Evolutionary conservation across 2,888 invertebrate species (phyloP).

Genomic region (Drosophila lacicola): DNA sequence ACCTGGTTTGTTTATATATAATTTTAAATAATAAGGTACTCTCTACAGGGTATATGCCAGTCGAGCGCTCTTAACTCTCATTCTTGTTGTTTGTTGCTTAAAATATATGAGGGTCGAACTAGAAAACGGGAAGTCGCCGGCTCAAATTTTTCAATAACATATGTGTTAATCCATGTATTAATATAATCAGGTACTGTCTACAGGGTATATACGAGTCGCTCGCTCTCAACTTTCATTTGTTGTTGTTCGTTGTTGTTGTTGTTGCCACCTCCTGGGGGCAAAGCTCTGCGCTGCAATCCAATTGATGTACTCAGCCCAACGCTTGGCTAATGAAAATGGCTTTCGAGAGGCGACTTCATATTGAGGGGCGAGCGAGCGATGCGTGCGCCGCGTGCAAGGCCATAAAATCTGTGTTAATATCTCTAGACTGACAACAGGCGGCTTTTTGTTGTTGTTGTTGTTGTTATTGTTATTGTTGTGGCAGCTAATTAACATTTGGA

Average conservation of each 20-base stretch:
- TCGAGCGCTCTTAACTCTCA: no score
- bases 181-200: not conserved
- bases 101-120: no score
- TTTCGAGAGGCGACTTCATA: conserved; percentile 21
- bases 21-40: no score
- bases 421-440: conserved; percentile 35
- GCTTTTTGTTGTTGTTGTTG: conserved; percentile 6
- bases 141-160: no score
- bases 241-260: not conserved
- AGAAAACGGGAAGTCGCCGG: no score
- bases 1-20: no score
- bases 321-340: conserved; percentile 54
- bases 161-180: no score
- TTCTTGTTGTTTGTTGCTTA: no score
- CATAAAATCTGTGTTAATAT: conserved; percentile 72
- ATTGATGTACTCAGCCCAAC: conserved; percentile 27
- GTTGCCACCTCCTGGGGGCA: conserved; percentile 14
- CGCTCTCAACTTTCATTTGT: not conserved
- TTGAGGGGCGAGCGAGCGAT: conserved; percentile 7
- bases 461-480: conserved; percentile 31
- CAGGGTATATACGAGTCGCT: not conserved
- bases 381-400: conserved; percentile 45
- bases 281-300: conserved; percentile 51
- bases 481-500: conserved; percentile 61
- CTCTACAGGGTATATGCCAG: no score